A percentile compares a stretch with the other conserved stretches of the same genome.
phyloP scores from a whole-genome alignment of 1,140 invertebrate species.

The Lamellibrachia luymesi region DNA sequence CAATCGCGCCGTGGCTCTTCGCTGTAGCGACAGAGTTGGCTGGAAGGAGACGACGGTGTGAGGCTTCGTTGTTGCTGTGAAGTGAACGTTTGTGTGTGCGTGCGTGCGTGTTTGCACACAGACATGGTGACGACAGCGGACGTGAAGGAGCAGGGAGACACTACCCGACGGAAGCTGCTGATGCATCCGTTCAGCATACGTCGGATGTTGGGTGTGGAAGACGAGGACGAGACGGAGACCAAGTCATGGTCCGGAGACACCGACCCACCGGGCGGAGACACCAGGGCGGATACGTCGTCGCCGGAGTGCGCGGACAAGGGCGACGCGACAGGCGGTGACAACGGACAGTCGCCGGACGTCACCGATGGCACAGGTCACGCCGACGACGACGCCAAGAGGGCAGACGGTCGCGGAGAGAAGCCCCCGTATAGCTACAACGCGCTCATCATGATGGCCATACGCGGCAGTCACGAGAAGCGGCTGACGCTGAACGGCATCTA shows the following conservation, averaged over 20 bases:
- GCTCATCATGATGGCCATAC: slow-evolving; percentile 99
- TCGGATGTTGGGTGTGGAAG: slow-evolving; percentile 7
- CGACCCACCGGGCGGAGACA: neutral
- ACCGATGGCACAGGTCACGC: neutral
- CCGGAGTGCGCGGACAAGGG: neutral
- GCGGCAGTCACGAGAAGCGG: slow-evolving; percentile 87
- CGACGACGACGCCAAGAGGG: neutral
- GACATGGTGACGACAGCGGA: slow-evolving; percentile 1
- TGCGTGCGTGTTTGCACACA: neutral
- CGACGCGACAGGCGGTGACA: neutral
- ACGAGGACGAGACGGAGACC: neutral
- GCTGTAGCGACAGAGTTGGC: neutral
- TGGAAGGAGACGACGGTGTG: neutral
- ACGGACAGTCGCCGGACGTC: neutral
- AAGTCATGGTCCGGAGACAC: neutral
- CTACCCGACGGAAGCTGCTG: neutral
- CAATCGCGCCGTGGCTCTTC: neutral
- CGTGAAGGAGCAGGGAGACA: neutral
- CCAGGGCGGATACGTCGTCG: neutral
- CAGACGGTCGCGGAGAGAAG: slow-evolving; percentile 65
- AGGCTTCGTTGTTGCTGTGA: neutral
- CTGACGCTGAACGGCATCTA: slow-evolving; percentile 99
- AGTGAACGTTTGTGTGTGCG: neutral
- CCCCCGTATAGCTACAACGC: slow-evolving; percentile 98
- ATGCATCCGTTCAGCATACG: slow-evolving; percentile 20